phyloP scores from a whole-genome alignment of 37 sponge, comb jelly and placozoan genomes.

The Mnemiopsis leidyi region DNA sequence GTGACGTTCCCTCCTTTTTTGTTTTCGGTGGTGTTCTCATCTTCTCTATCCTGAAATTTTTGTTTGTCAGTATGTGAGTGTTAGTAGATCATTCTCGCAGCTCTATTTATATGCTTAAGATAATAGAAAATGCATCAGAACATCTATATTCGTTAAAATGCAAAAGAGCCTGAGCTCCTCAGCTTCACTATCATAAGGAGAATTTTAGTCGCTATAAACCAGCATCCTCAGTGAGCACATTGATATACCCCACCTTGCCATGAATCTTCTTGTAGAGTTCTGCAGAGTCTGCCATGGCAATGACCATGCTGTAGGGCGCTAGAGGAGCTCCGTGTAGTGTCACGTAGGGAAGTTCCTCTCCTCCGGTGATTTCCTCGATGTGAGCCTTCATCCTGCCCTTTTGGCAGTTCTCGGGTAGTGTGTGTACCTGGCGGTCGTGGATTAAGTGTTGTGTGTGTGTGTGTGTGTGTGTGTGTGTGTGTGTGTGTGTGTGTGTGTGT shows the following conservation, averaged over 20 bases:
- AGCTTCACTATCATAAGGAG: no score
- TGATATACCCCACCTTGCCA: not conserved
- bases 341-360: not conserved
- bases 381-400: slow-evolving; percentile 19
- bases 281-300: slow-evolving; percentile 9
- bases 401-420: not conserved
- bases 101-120: no score
- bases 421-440: not conserved
- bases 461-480: no score
- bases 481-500: no score
- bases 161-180: no score
- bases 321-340: not conserved
- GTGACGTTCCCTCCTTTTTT: not conserved
- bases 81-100: no score
- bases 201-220: no score
- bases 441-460: no score
- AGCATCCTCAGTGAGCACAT: no score
- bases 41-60: not conserved
- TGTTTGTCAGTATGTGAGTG: no score
- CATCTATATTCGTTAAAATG: no score
- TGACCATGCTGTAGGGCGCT: not conserved
- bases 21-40: not conserved
- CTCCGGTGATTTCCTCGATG: not conserved
- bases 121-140: no score
- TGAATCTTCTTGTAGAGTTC: not conserved